Evolutionary conservation across 2,797 vertebrate species (phyloP).

Genomic region (Lophius americanus): DNA sequence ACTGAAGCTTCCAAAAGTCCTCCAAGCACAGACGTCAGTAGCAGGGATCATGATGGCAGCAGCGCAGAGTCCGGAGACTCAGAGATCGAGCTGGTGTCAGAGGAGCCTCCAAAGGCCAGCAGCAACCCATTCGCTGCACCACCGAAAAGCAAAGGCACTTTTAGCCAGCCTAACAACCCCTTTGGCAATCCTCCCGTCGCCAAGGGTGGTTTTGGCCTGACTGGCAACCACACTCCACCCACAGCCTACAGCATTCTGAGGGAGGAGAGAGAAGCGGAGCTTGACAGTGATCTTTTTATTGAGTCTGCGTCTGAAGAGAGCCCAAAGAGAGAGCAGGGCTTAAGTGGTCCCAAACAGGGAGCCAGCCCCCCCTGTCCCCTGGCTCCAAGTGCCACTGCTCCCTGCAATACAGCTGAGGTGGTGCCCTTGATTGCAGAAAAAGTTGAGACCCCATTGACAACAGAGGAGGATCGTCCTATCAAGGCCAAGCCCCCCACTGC

Average conservation of each 20-base stretch:
- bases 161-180: conserved; percentile 68
- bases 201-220: conserved; percentile 86
- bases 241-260: conserved; percentile 95
- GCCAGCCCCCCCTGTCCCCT: conserved; percentile 77
- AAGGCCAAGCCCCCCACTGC: conserved; percentile 81
- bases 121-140: conserved; percentile 75
- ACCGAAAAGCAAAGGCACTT: conserved; percentile 58
- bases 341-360: conserved; percentile 82
- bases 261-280: conserved; percentile 96
- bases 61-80: conserved; percentile 96
- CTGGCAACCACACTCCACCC: conserved; percentile 83
- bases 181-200: conserved; percentile 74
- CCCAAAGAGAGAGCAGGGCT: conserved; percentile 94
- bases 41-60: conserved; percentile 86
- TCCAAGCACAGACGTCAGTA: conserved; percentile 55
- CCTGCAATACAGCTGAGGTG: conserved; percentile 59
- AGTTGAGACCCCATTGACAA: conserved; percentile 64
- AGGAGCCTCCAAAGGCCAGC: conserved; percentile 84
- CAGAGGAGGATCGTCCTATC: conserved; percentile 69
- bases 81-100: conserved; percentile 94
- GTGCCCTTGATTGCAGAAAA: conserved; percentile 61
- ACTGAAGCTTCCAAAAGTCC: conserved; percentile 73
- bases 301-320: conserved; percentile 97
- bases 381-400: conserved; percentile 59
- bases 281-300: conserved; percentile 97